Evolutionary conservation across 2,797 vertebrate genomes (phyloP).

Genomic region (Tokudaia muenninki): DNA sequence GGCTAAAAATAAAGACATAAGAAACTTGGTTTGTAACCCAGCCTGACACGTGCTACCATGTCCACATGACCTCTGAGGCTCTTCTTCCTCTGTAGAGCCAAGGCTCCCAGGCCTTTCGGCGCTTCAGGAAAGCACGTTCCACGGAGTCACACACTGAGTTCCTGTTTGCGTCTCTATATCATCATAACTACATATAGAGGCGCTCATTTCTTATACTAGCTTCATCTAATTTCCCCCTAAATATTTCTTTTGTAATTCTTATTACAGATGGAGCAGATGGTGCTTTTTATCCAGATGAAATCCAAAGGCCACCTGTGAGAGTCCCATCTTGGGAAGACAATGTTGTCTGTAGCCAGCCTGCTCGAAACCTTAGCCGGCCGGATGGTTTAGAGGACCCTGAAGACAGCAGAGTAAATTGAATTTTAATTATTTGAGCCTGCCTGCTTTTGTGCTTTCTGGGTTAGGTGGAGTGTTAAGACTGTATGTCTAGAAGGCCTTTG

Average conservation of each 20-base stretch:
- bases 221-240: conserved; percentile 12
- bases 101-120: not conserved
- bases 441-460: not conserved
- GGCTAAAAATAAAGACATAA: conserved; percentile 44
- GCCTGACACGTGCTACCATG: not conserved
- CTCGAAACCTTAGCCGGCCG: conserved; percentile 96
- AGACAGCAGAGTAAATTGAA: conserved; percentile 91
- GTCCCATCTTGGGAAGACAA: conserved; percentile 96
- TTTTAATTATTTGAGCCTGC: conserved; percentile 37
- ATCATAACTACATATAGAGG: conserved; percentile 49
- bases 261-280: conserved; percentile 94
- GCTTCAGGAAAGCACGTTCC: not conserved
- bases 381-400: conserved; percentile 97
- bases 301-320: conserved; percentile 94
- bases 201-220: conserved; percentile 11
- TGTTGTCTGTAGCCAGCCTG: conserved; percentile 98
- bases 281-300: conserved; percentile 95
- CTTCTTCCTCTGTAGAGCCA: not conserved
- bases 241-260: conserved; percentile 68
- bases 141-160: not conserved
- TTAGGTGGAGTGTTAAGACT: not conserved
- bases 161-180: not conserved
- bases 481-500: not conserved
- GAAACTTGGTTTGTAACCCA: not conserved
- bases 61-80: not conserved